phyloP scores from a whole-genome alignment of 2,888 invertebrate genomes.

The Troides oblongomaculatus region DNA sequence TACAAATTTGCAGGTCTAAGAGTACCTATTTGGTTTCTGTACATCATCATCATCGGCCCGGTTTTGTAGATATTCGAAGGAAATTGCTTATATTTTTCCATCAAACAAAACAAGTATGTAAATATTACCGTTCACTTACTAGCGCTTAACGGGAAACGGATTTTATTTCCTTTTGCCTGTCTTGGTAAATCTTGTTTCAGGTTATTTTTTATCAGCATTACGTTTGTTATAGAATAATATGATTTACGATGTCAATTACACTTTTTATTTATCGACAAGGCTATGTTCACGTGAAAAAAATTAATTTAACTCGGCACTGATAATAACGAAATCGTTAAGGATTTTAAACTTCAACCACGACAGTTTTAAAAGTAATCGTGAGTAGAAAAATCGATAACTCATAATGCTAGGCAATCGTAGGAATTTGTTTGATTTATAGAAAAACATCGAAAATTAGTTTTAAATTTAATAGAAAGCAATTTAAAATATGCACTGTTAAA shows the following conservation, averaged over 20 bases:
- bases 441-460: slow-evolving; percentile 7
- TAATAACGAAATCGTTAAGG: neutral
- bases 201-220: neutral
- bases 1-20: neutral
- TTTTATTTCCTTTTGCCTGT: neutral
- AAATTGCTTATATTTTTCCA: neutral
- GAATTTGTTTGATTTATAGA: slow-evolving; percentile 10
- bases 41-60: neutral
- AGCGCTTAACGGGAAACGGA: neutral
- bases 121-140: neutral
- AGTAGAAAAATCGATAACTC: slow-evolving; percentile 4
- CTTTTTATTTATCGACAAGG: neutral
- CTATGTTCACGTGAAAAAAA: neutral
- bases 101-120: neutral
- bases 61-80: neutral
- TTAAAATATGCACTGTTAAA: neutral
- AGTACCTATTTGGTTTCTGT: too few species aligned
- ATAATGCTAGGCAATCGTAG: slow-evolving; percentile 4
- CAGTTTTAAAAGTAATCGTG: slow-evolving; percentile 12
- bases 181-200: neutral
- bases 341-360: neutral
- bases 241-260: neutral
- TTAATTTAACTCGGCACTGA: neutral
- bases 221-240: neutral
- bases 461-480: slow-evolving; percentile 6